Percentiles rank a stretch among this genome's conserved stretches.
Evolutionary conservation across 1,140 invertebrate species (phyloP).

Genomic region (Wasmannia auropunctata): DNA sequence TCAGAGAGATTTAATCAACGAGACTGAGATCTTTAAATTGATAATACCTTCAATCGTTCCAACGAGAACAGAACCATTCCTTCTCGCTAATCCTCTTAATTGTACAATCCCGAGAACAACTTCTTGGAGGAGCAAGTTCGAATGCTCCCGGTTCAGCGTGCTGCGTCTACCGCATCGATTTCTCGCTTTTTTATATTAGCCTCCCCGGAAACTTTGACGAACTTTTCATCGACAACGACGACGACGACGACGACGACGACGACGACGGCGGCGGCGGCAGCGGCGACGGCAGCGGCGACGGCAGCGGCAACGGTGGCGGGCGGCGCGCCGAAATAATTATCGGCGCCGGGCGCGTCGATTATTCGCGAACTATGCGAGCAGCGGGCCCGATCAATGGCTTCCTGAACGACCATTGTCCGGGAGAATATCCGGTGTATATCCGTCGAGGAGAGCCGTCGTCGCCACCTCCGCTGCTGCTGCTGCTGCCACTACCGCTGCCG

Average conservation of each 20-base stretch:
- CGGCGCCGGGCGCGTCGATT: constrained; percentile 64
- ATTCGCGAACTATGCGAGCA: constrained; percentile 70
- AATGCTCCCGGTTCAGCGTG: constrained; percentile 29
- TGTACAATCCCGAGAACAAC: constrained; percentile 35
- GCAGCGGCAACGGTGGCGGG: background rate
- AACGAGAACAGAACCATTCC: background rate
- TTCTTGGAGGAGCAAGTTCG: background rate
- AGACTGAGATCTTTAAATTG: constrained; percentile 5
- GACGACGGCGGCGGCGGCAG: background rate
- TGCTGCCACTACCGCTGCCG: background rate
- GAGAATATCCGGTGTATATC: constrained; percentile 66
- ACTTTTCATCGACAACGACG: constrained; percentile 62
- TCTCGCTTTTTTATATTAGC: constrained; percentile 54
- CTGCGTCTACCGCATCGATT: constrained; percentile 24
- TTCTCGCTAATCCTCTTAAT: constrained; percentile 49
- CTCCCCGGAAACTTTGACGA: constrained; percentile 24
- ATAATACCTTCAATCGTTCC: constrained; percentile 6
- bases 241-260: background rate
- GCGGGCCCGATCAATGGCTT: constrained; percentile 63
- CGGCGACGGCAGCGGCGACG: background rate
- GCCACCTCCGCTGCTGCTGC: background rate
- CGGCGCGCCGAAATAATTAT: constrained; percentile 68
- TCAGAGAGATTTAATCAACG: background rate
- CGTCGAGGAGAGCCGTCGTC: constrained; percentile 7
- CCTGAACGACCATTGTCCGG: constrained; percentile 68